Evolutionary conservation across 2,113 vertebrate species (phyloP), one percentile per base, ranked within the genome.

Genomic region (Amblyopsis rosae): DNA sequence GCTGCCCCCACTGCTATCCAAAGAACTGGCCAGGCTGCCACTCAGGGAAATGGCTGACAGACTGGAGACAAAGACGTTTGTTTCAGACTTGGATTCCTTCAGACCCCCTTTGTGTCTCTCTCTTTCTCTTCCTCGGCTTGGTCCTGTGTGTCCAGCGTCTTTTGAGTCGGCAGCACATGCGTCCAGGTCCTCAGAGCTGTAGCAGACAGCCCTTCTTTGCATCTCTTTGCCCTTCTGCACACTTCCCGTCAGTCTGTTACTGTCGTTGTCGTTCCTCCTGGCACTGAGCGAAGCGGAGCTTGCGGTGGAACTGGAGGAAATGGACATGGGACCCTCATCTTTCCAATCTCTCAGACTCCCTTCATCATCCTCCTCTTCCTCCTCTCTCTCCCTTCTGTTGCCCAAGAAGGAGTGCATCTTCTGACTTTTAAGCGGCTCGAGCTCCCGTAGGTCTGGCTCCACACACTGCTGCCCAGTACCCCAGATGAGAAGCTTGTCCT

Each of bases 401-500:
- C 65, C 77, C 48, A 87, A 55, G 51, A 88, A 92, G 5, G 86
- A 71, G 62, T 90, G 86, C 57, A 92, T 75, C 67, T 91, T 90
- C 68, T 87, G 87, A 78, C 87, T 79, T 33, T 91, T 87, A 46
- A 92, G 62, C 61, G 89, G 70, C 68, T 92, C 89, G 70, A 93
- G 89, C 17, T 88, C 79, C 61, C 87, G 77, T 16, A 92, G 69
- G 6, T 87, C 88, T 17, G 83, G 72, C 66, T 90, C 86, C 55
- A 88, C 19, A 8, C 87, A 88, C 12, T 62, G 83, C 70, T 90
- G 87, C 67, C 91, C 91, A 9, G 90, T 88, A 32, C 83, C 90
- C 92, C 93, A 94, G 78, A 92, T 85, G 33, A 91, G 86, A 15
- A 92, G 56, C 72, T 92, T 92, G 57, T 92, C 81, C 9, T 92